Conservation (phyloP, 2,113 vertebrate genomes). For the Oncorhynchus masou region DNA sequence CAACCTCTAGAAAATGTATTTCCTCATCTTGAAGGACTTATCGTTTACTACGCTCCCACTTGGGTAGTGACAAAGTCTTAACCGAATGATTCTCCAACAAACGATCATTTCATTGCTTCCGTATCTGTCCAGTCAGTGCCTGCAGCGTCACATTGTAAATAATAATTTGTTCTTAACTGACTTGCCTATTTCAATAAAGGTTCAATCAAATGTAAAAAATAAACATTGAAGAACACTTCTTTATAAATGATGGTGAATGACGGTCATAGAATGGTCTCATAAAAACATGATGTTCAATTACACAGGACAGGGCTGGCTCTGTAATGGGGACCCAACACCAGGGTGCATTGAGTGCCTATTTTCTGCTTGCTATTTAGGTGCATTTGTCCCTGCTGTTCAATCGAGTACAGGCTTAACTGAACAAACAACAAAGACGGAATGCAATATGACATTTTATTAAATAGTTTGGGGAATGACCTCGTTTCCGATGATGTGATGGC, state of each 20-base stretch:
- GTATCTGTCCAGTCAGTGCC: conserved; percentile 8
- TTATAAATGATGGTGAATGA: conserved; percentile 23
- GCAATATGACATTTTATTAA: conserved; percentile 5
- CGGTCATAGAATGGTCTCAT: conserved; percentile 6
- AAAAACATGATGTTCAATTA: not conserved
- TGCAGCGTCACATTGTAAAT: conserved; percentile 18
- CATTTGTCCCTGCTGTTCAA: not conserved
- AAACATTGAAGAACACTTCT: conserved; percentile 20
- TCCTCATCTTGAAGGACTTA: conserved; percentile 27
- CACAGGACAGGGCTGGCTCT: not conserved
- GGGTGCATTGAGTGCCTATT: not conserved
- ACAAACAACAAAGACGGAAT: not conserved
- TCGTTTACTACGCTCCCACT: conserved; percentile 4
- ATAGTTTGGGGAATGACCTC: too few relatives aligned
- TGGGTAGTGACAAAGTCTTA: conserved; percentile 16
- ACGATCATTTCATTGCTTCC: conserved; percentile 23
- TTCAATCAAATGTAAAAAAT: too few relatives aligned
- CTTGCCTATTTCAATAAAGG: too few relatives aligned
- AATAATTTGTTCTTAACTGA: too few relatives aligned
- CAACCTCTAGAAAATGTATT: conserved; percentile 27
- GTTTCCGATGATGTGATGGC: too few relatives aligned
- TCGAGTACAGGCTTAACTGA: too few relatives aligned
- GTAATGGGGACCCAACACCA: conserved; percentile 7
- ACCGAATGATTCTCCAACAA: not conserved
- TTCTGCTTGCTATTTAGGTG: not conserved